These are phyloP conservation scores for Chaenocephalus aceratus DNA, from an alignment of 2,113 vertebrate genomes.

Conservation along the genomic window DNA sequence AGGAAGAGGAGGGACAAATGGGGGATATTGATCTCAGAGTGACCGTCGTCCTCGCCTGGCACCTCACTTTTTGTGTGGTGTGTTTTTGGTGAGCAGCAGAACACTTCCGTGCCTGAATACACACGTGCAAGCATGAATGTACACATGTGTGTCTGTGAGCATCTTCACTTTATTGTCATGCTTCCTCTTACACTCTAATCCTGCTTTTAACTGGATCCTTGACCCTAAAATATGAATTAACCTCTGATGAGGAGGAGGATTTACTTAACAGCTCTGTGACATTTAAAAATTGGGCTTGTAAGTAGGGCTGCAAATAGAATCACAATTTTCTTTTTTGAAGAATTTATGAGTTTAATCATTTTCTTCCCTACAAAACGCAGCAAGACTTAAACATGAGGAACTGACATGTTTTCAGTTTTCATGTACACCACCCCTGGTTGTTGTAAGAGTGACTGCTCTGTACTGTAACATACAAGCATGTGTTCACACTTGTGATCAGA, in stretches of 20 bases:
- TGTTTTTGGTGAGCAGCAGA: conserved; percentile 73
- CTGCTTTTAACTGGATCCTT: neutral
- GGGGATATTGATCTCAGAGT: conserved; percentile 54
- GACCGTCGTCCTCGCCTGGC: conserved; percentile 73
- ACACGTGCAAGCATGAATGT: too few species aligned
- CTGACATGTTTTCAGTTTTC: too few species aligned
- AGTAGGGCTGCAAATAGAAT: neutral
- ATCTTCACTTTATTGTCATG: neutral
- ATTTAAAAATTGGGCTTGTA: neutral
- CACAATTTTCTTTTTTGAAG: too few species aligned
- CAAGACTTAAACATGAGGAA: too few species aligned
- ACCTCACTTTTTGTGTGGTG: conserved; percentile 68
- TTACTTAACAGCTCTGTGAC: neutral
- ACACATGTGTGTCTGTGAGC: neutral
- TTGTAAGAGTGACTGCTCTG: too few species aligned
- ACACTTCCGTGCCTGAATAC: too few species aligned
- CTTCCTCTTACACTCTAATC: neutral
- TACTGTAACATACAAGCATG: too few species aligned
- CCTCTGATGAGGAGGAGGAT: neutral
- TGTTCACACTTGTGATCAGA: too few species aligned
- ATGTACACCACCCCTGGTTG: too few species aligned
- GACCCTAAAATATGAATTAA: neutral
- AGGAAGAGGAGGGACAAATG: conserved; percentile 25
- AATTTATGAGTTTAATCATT: too few species aligned
- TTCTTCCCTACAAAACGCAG: too few species aligned